Conservation (phyloP, 2,113 vertebrate species). For the Podarcis muralis region DNA sequence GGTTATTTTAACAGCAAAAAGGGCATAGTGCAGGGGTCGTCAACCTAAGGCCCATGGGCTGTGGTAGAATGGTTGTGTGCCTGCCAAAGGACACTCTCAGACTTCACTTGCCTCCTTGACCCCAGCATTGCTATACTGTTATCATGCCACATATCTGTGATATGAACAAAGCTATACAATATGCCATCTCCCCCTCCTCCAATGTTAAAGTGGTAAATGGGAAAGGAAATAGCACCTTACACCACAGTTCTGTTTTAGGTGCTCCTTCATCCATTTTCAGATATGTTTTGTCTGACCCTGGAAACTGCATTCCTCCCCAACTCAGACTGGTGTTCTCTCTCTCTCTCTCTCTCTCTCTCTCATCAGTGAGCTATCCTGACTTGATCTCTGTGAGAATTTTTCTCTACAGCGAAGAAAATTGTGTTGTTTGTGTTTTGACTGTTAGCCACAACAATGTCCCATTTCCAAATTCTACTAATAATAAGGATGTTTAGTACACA, state of each 20-base stretch:
- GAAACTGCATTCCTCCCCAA: background rate
- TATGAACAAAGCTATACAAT: too few relatives aligned
- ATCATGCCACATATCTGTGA: too few relatives aligned
- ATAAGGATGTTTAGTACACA: background rate
- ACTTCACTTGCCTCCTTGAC: too few relatives aligned
- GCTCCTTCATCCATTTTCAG: background rate
- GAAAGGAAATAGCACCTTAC: background rate
- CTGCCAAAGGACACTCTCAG: too few relatives aligned
- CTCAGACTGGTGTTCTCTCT: background rate
- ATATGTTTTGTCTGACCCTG: background rate
- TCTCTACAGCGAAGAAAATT: background rate
- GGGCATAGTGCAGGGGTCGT: too few relatives aligned
- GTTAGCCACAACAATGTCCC: background rate
- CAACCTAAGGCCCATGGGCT: too few relatives aligned
- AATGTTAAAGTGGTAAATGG: too few relatives aligned
- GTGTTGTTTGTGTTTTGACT: background rate
- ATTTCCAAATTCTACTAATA: background rate
- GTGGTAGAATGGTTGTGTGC: too few relatives aligned
- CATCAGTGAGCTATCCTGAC: background rate
- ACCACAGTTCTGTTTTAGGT: background rate
- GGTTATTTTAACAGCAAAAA: too few relatives aligned
- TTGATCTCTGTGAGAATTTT: background rate
- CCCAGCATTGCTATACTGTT: too few relatives aligned
- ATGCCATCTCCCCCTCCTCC: too few relatives aligned
- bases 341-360: too few relatives aligned